phyloP scores from a whole-genome alignment of 2,888 invertebrate species.

The Phyllotreta cruciferae region DNA sequence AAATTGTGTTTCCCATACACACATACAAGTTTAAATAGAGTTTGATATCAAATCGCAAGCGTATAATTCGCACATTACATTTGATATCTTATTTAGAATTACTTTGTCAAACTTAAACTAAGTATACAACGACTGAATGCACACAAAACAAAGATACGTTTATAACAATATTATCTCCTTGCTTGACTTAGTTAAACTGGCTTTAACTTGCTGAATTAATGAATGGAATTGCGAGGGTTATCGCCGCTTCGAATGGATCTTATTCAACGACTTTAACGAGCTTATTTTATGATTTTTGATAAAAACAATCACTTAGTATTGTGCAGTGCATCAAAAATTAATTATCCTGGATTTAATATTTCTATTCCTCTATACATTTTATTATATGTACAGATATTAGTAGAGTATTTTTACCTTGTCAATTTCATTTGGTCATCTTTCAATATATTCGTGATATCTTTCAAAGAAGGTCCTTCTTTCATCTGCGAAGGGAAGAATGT shows the following conservation, averaged over 20 bases:
- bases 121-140: slow-evolving; percentile 14
- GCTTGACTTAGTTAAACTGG: slow-evolving; percentile 8
- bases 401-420: too few species aligned
- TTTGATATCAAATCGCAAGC: slow-evolving; percentile 17
- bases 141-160: slow-evolving; percentile 15
- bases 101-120: slow-evolving; percentile 17
- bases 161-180: slow-evolving; percentile 14
- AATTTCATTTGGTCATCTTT: slow-evolving; percentile 10
- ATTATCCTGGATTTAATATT: too few species aligned
- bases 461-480: slow-evolving; percentile 15
- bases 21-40: slow-evolving; percentile 20
- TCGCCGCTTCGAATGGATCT: background rate
- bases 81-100: slow-evolving; percentile 21
- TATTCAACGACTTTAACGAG: background rate
- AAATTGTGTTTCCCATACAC: slow-evolving; percentile 20
- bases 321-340: too few species aligned
- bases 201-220: slow-evolving; percentile 6
- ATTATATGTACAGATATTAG: too few species aligned
- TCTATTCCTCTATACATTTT: too few species aligned
- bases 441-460: slow-evolving; percentile 5
- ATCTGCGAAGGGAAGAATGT: slow-evolving; percentile 13
- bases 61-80: slow-evolving; percentile 20
- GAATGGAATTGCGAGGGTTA: slow-evolving; percentile 5
- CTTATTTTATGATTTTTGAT: too few species aligned
- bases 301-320: too few species aligned